Percentiles rank a stretch among this genome's conserved stretches.
Conservation (phyloP, 1,140 invertebrate genomes). For the Drosophila sp. region DNA sequence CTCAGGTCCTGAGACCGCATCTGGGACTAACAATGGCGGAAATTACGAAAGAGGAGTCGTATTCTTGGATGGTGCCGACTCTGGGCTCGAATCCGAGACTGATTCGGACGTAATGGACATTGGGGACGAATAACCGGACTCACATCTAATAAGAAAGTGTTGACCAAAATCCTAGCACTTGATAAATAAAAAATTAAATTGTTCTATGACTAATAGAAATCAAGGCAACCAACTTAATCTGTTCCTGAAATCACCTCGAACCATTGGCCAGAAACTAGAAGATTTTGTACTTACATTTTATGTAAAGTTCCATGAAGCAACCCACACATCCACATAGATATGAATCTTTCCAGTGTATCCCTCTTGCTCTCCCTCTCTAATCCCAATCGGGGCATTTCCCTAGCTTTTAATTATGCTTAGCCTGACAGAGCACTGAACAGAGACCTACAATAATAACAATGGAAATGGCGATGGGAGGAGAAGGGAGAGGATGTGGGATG, state of each 20-base stretch:
- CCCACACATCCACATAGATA: not conserved
- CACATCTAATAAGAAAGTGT: too few species aligned
- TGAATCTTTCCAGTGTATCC: not conserved
- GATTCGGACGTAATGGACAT: too few species aligned
- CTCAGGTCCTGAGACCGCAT: too few species aligned
- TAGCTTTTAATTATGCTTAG: conserved; percentile 72
- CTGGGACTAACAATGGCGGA: too few species aligned
- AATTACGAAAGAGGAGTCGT: too few species aligned
- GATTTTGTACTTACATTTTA: not conserved
- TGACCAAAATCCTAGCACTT: too few species aligned
- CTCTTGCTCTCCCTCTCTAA: not conserved
- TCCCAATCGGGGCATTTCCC: conserved; percentile 25
- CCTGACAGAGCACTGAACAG: conserved; percentile 50
- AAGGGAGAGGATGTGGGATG: conserved; percentile 6
- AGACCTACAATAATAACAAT: conserved; percentile 44
- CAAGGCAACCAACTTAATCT: not conserved
- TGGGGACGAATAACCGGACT: too few species aligned
- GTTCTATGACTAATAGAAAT: too few species aligned
- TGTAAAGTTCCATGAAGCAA: not conserved
- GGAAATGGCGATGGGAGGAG: conserved; percentile 5
- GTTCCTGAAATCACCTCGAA: not conserved
- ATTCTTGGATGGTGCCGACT: too few species aligned
- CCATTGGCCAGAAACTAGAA: not conserved
- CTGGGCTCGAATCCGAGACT: too few species aligned
- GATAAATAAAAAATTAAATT: too few species aligned